Conservation (phyloP, 2,888 invertebrate genomes). For the Mayetiola destructor region DNA sequence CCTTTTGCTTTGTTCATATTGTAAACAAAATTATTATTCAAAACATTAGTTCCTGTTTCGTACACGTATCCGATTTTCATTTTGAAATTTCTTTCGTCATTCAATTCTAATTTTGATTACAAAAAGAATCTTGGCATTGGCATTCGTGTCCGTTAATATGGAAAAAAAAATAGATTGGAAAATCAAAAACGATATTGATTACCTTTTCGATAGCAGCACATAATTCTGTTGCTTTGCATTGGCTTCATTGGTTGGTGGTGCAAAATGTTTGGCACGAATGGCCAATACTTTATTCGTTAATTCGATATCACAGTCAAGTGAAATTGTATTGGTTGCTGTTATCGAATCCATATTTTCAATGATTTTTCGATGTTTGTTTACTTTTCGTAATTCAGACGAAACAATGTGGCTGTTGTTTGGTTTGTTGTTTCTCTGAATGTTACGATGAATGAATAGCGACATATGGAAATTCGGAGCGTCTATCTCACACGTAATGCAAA, state of each 20-base stretch:
- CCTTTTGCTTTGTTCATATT: no score
- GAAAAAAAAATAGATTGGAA: no score
- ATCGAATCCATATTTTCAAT: background rate
- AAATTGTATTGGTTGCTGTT: background rate
- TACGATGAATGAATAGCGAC: background rate
- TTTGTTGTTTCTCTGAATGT: background rate
- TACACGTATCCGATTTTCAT: no score
- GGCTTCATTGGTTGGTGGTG: no score
- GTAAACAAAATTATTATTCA: no score
- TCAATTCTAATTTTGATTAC: no score
- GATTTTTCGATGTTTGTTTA: background rate
- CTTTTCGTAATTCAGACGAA: background rate
- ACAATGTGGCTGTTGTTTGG: background rate
- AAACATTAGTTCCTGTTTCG: no score
- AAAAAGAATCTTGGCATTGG: no score
- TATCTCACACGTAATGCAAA: background rate
- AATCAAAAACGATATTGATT: background rate
- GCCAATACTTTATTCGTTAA: constrained; percentile 1
- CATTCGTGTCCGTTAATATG: no score
- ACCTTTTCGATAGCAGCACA: background rate
- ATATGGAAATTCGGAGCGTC: background rate
- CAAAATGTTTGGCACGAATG: background rate
- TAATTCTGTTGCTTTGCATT: background rate
- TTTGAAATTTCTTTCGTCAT: no score
- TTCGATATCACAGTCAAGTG: constrained; percentile 5